A percentile compares a stretch with the other conserved stretches of the same genome.
These are phyloP conservation scores for Leptinotarsa tumamoca DNA, from an alignment of 2,888 invertebrate genomes.

Conservation along the genomic window DNA sequence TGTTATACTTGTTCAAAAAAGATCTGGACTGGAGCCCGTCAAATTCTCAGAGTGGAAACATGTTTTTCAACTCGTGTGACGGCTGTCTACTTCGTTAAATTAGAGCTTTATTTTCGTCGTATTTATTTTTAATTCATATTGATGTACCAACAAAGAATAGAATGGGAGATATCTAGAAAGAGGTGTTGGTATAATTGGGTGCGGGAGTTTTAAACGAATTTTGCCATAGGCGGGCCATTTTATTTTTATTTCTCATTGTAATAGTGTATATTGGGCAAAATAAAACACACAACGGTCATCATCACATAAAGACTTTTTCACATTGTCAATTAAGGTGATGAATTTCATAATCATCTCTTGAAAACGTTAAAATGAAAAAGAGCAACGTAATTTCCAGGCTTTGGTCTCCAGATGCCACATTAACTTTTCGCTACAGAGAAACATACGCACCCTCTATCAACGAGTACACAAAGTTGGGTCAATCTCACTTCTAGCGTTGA, in stretches of 20 bases:
- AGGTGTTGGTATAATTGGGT: conserved; percentile 13
- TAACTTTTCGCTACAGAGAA: too few relatives aligned
- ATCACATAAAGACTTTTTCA: too few relatives aligned
- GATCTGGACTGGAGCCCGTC: not conserved
- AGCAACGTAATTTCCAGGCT: not conserved
- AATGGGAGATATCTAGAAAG: conserved; percentile 6
- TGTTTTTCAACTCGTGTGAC: not conserved
- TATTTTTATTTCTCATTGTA: not conserved
- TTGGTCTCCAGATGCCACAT: too few relatives aligned
- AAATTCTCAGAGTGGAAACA: not conserved
- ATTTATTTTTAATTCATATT: conserved; percentile 19
- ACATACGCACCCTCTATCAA: too few relatives aligned
- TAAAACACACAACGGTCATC: too few relatives aligned
- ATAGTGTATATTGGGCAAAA: too few relatives aligned
- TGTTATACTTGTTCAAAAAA: too few relatives aligned
- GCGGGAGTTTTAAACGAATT: conserved; percentile 15
- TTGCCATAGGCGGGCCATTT: conserved; percentile 2
- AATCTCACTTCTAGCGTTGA: too few relatives aligned
- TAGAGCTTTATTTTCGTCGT: conserved; percentile 5
- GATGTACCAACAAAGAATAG: conserved; percentile 16
- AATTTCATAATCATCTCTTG: too few relatives aligned
- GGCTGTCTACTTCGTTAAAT: conserved; percentile 1
- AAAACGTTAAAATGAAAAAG: too few relatives aligned
- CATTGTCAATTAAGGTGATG: too few relatives aligned
- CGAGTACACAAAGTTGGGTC: too few relatives aligned